These are phyloP conservation scores for Rhyacophila brunnea DNA, from an alignment of 1,140 invertebrate genomes.

Conservation along the genomic window DNA sequence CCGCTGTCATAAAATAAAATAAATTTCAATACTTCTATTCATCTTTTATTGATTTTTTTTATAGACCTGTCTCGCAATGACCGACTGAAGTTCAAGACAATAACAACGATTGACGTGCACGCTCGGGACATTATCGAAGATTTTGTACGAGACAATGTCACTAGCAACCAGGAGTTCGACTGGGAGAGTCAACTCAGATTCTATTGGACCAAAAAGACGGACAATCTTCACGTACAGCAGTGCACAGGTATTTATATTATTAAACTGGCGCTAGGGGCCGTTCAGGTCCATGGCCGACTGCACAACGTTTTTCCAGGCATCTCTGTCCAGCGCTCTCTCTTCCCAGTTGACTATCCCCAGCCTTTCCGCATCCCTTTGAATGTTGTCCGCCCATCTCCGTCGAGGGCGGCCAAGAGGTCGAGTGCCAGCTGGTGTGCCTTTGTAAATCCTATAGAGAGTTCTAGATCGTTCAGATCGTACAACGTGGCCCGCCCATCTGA, in stretches of 20 bases:
- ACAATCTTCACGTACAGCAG: conserved; percentile 79
- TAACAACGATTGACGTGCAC: conserved; percentile 88
- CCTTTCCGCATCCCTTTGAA: too few species aligned
- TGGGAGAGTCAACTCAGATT: conserved; percentile 92
- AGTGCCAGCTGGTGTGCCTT: too few species aligned
- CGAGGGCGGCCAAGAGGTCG: too few species aligned
- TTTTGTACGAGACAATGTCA: conserved; percentile 84
- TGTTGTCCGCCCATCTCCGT: too few species aligned
- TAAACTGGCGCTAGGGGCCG: too few species aligned
- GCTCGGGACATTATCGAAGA: conserved; percentile 83
- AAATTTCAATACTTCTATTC: neutral
- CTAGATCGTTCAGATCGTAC: too few species aligned
- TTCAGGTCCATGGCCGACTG: too few species aligned
- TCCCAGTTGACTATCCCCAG: too few species aligned
- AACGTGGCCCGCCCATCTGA: too few species aligned
- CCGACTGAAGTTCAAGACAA: conserved; percentile 81
- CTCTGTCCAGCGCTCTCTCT: too few species aligned
- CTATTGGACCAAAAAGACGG: conserved; percentile 82
- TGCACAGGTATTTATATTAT: conserved; percentile 85
- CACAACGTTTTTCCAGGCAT: too few species aligned
- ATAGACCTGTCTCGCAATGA: conserved; percentile 73
- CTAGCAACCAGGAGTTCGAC: conserved; percentile 80
- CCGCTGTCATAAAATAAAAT: neutral
- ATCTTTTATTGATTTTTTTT: conserved; percentile 15
- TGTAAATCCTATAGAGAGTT: too few species aligned